Percentiles rank a stretch among this genome's conserved stretches.
These are phyloP conservation scores for Xiphophorus couchianus DNA, from an alignment of 2,113 vertebrate genomes.

Conservation along the genomic window DNA sequence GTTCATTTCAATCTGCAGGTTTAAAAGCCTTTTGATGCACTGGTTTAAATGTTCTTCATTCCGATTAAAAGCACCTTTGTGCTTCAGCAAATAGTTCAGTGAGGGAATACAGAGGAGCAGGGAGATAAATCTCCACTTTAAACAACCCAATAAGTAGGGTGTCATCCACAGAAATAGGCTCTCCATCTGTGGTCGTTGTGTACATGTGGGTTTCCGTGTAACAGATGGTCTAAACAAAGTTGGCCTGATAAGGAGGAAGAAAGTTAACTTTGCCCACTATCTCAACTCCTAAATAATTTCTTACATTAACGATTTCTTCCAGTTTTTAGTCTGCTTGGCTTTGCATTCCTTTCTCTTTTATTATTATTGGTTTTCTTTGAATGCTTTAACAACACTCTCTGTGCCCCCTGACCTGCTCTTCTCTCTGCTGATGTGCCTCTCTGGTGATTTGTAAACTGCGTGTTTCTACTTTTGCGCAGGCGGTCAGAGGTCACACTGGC, in stretches of 20 bases:
- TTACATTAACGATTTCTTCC: conserved; percentile 10
- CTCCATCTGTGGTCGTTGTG: conserved; percentile 6
- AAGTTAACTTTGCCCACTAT: not conserved
- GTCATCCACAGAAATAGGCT: conserved; percentile 30
- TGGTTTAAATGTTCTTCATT: not conserved
- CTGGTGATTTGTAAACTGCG: conserved; percentile 2
- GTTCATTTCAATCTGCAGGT: not conserved
- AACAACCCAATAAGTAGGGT: conserved; percentile 17
- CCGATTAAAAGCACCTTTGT: not conserved
- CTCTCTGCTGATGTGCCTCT: conserved; percentile 1
- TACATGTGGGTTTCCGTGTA: conserved; percentile 16
- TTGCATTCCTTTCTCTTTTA: not conserved
- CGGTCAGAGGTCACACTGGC: conserved; percentile 44
- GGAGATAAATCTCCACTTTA: conserved; percentile 9
- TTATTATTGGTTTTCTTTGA: not conserved
- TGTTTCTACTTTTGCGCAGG: conserved; percentile 42
- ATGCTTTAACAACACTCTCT: not conserved
- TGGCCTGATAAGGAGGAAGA: conserved; percentile 37
- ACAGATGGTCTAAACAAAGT: conserved; percentile 31
- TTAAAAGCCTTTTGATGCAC: not conserved
- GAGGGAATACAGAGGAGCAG: not conserved
- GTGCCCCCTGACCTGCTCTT: conserved; percentile 23
- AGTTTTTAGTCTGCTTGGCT: not conserved
- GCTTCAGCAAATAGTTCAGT: not conserved
- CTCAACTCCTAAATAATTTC: conserved; percentile 26